Conservation (phyloP, 2,797 vertebrate genomes). For the Coilia nasus region DNA sequence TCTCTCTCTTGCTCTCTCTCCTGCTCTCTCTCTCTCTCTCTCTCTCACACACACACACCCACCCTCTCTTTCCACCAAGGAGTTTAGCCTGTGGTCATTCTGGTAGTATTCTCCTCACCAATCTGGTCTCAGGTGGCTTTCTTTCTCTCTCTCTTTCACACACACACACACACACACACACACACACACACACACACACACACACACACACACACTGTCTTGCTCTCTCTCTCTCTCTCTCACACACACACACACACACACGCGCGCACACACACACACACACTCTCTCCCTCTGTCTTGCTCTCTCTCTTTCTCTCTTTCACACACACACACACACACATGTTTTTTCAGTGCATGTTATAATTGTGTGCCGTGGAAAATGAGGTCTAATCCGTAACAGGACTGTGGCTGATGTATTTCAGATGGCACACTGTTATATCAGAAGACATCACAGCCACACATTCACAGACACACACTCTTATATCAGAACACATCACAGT, state of each 20-base stretch:
- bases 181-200: conserved; percentile 19
- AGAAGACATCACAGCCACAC: conserved; percentile 59
- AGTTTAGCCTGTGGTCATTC: background rate
- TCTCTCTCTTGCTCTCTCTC: too few species aligned
- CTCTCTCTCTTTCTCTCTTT: too few species aligned
- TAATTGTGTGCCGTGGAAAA: conserved; percentile 45
- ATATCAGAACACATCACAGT: conserved; percentile 58
- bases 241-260: background rate
- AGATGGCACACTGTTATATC: conserved; percentile 56
- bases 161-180: background rate
- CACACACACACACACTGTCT: background rate
- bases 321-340: background rate
- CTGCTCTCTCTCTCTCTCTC: too few species aligned
- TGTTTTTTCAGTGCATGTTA: background rate
- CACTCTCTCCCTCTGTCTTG: too few species aligned
- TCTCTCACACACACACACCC: too few species aligned
- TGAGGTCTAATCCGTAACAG: conserved; percentile 52
- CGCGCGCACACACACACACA: conserved; percentile 13
- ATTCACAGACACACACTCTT: too few species aligned
- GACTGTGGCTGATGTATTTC: conserved; percentile 57
- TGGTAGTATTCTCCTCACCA: background rate
- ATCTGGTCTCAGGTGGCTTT: background rate
- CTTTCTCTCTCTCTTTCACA: too few species aligned
- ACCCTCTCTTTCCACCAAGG: too few species aligned
- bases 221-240: too few species aligned